Conservation (phyloP, 2,797 vertebrate genomes). For the Echeneis naucrates region DNA sequence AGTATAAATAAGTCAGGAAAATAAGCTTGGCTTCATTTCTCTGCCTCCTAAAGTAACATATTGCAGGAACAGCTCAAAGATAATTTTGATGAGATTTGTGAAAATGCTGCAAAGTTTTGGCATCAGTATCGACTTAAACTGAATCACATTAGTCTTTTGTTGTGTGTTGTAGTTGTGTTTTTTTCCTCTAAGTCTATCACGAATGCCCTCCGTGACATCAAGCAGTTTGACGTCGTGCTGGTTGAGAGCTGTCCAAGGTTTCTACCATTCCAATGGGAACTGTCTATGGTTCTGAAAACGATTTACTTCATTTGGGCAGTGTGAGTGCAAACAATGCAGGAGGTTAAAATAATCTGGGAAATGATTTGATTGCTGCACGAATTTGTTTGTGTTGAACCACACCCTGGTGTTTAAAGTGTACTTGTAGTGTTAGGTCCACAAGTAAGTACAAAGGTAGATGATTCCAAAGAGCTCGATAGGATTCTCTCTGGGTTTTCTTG, state of each 20-base stretch:
- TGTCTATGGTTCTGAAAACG: slow-evolving; percentile 39
- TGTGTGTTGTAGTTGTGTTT: not conserved
- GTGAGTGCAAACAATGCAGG: no score
- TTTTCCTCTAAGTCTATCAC: not conserved
- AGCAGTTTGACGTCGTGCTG: not conserved
- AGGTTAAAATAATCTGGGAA: no score
- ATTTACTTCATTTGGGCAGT: not conserved
- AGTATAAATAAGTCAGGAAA: no score
- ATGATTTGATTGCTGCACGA: no score
- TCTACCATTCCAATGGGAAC: not conserved
- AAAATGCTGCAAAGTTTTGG: not conserved
- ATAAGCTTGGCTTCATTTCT: not conserved
- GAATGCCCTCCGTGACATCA: not conserved
- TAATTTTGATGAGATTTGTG: not conserved
- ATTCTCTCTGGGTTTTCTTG: not conserved
- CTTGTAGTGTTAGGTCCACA: not conserved
- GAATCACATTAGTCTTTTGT: not conserved
- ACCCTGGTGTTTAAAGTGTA: not conserved
- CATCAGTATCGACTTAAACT: not conserved
- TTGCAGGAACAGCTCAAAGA: not conserved
- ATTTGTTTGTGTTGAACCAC: not conserved
- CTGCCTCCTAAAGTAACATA: not conserved
- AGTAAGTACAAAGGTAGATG: not conserved
- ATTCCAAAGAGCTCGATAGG: not conserved
- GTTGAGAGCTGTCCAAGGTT: slow-evolving; percentile 32